These are phyloP conservation scores for Oophaga pumilio DNA, from an alignment of 2,113 vertebrate genomes.

Conservation along the genomic window DNA sequence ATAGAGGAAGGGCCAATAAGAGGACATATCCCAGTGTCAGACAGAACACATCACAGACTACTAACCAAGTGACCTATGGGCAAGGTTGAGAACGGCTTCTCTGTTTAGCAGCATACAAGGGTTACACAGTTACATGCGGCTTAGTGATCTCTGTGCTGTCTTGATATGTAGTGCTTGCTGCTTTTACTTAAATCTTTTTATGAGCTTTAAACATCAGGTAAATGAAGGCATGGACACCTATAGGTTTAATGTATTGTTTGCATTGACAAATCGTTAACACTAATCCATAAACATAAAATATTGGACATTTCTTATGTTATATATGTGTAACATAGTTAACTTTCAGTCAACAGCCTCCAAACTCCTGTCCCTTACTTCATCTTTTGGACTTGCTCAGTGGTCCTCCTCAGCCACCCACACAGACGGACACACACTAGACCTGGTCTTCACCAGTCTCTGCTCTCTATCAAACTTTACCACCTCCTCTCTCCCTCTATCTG, in stretches of 20 bases:
- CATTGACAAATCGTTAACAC: background rate
- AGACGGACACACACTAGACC: no score
- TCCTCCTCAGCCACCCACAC: no score
- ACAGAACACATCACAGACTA: constrained; percentile 18
- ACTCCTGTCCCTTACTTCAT: no score
- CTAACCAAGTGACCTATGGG: constrained; percentile 32
- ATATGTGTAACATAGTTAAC: no score
- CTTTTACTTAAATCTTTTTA: background rate
- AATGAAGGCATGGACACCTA: background rate
- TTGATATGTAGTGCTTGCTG: background rate
- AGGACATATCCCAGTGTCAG: constrained; percentile 30
- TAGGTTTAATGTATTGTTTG: background rate
- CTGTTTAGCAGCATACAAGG: background rate
- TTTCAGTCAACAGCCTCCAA: no score
- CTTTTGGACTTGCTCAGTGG: no score
- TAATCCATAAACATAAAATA: background rate
- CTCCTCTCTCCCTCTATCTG: no score
- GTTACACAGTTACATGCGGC: background rate
- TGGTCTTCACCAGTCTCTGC: no score
- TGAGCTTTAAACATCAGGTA: background rate
- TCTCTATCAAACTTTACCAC: no score
- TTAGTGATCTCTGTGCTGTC: background rate
- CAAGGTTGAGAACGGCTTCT: constrained; percentile 2
- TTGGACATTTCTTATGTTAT: background rate
- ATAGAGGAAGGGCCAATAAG: constrained; percentile 48